phyloP scores from a whole-genome alignment of 2,113 vertebrate species.

The Chinchilla lanigera region DNA sequence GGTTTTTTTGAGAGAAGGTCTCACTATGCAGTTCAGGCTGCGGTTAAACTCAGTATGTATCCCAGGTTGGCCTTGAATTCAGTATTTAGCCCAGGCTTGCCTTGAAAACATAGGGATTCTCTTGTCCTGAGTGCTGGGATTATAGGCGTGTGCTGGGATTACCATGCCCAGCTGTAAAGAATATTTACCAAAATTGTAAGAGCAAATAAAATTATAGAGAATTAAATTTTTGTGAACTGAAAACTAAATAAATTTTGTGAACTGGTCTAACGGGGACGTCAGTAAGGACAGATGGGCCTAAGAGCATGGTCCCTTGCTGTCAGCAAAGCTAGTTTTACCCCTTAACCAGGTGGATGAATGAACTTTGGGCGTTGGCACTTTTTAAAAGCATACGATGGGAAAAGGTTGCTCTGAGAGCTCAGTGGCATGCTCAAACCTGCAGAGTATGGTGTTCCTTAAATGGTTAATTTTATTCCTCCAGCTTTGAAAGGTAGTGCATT shows the following conservation, averaged over 20 bases:
- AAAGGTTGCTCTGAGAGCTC: neutral
- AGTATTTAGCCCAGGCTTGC: neutral
- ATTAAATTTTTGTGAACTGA: neutral
- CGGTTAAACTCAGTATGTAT: neutral
- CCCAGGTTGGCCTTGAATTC: neutral
- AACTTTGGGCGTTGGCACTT: neutral
- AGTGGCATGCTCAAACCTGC: neutral
- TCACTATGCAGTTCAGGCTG: neutral
- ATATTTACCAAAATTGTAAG: neutral
- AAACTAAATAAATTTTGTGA: too few relatives aligned
- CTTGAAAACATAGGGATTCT: neutral
- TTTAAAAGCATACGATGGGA: neutral
- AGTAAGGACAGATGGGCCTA: neutral
- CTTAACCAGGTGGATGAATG: neutral
- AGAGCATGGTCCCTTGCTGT: neutral
- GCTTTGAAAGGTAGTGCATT: neutral
- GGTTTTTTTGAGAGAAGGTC: neutral
- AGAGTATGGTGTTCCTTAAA: neutral
- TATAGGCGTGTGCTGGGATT: neutral
- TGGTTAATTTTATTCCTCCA: conserved; percentile 18
- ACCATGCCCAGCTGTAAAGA: neutral
- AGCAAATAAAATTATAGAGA: neutral
- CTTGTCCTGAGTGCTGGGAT: neutral
- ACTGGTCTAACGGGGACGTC: neutral
- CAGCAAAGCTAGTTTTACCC: neutral